Percentiles rank a stretch among this genome's conserved stretches.
Conservation (phyloP, 2,797 vertebrate species). For the Siniperca obscura region DNA sequence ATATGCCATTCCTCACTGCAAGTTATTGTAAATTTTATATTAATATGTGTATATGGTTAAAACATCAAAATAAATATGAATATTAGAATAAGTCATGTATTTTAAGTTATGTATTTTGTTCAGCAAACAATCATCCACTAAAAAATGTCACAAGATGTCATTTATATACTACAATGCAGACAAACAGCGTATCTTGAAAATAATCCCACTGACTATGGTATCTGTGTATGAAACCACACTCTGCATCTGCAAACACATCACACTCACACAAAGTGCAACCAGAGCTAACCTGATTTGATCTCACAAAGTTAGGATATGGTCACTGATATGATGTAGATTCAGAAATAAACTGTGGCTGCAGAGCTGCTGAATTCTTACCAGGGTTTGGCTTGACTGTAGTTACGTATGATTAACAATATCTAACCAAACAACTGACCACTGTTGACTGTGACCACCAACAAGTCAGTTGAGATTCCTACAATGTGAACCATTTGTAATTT, state of each 20-base stretch:
- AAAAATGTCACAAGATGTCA: background rate
- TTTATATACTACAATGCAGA: background rate
- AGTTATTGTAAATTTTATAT: background rate
- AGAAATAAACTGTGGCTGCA: constrained; percentile 12
- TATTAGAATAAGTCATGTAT: background rate
- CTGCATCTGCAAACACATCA: background rate
- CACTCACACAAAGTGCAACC: background rate
- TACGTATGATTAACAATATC: background rate
- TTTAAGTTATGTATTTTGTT: background rate
- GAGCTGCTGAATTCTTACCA: background rate
- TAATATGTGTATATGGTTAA: background rate
- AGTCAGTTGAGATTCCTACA: background rate
- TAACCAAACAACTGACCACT: background rate
- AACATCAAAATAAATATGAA: background rate
- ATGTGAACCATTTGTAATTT: background rate
- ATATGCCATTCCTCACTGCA: background rate
- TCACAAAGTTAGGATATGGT: background rate
- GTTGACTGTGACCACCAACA: too few relatives aligned
- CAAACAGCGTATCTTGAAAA: background rate
- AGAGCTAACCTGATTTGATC: background rate
- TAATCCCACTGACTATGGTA: background rate
- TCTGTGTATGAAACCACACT: background rate
- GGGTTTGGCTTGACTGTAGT: background rate
- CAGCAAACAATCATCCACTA: background rate
- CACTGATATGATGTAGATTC: background rate